Conservation (phyloP, 2,797 vertebrate genomes). For the Propithecus deckenii region DNA sequence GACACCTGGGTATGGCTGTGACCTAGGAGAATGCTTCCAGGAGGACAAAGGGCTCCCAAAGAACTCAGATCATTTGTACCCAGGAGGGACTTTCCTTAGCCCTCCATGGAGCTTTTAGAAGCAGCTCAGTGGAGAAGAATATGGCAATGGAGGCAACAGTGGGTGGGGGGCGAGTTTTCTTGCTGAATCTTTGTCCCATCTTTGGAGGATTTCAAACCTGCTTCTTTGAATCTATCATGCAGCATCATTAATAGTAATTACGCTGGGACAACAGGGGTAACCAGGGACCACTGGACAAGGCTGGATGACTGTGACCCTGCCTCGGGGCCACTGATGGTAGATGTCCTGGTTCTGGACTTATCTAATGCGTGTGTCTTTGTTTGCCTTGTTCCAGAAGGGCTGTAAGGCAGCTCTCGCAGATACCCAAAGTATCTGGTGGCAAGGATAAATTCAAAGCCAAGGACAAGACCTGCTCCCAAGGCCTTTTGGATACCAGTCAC, state of each 20-base stretch:
- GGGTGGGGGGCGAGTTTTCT: neutral
- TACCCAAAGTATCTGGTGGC: neutral
- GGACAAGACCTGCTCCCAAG: neutral
- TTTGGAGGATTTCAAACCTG: neutral
- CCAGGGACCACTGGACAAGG: neutral
- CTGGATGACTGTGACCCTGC: neutral
- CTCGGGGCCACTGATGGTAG: neutral
- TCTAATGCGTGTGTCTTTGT: neutral
- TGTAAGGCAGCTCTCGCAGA: neutral
- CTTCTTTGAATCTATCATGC: neutral
- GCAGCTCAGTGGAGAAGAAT: neutral
- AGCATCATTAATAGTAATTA: neutral
- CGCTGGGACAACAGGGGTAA: neutral
- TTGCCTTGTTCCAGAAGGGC: neutral
- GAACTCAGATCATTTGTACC: accelerated
- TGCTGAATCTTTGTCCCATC: neutral
- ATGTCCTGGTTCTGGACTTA: neutral
- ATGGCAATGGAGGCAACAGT: no score
- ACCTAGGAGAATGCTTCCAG: accelerated
- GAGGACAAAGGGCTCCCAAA: neutral
- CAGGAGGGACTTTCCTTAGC: neutral
- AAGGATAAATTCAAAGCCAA: neutral
- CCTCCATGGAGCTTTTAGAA: neutral
- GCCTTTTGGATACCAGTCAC: neutral
- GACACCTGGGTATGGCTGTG: neutral